phyloP scores from a whole-genome alignment of 2,888 invertebrate species.

The Lithophane ornitopus region DNA sequence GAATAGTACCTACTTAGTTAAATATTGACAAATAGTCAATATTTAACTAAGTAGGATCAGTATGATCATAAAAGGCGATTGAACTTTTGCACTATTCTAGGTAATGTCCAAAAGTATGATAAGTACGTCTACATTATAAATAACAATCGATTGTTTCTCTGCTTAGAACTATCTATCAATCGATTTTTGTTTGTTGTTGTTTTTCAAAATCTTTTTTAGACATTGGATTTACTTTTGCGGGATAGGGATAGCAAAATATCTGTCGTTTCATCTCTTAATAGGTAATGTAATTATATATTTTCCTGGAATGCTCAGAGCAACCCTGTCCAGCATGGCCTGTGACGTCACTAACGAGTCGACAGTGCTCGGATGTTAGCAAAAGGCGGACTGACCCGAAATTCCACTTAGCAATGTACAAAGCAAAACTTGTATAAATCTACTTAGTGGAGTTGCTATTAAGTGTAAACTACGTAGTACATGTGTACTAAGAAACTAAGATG shows the following conservation, averaged over 20 bases:
- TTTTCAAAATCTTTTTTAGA: not conserved
- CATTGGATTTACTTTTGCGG: too few relatives aligned
- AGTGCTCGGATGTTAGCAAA: conserved; percentile 75
- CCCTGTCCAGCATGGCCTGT: conserved; percentile 46
- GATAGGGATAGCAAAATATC: not conserved
- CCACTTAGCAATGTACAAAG: conserved; percentile 71
- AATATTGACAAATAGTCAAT: not conserved
- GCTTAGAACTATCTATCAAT: too few relatives aligned
- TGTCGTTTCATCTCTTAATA: not conserved
- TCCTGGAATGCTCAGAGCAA: conserved; percentile 15
- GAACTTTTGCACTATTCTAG: not conserved
- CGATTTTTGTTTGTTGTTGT: too few relatives aligned
- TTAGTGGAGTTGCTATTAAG: conserved; percentile 5
- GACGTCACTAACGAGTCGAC: conserved; percentile 73
- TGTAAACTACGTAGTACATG: not conserved
- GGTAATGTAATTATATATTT: not conserved
- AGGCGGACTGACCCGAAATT: conserved; percentile 79
- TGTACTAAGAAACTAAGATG: not conserved
- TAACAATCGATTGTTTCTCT: too few relatives aligned
- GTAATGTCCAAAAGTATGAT: too few relatives aligned
- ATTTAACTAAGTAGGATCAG: too few relatives aligned
- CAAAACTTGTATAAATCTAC: conserved; percentile 24
- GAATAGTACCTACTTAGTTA: too few relatives aligned
- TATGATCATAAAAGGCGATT: not conserved
- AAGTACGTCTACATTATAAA: too few relatives aligned